Percentiles rank a stretch among this genome's conserved stretches.
phyloP scores from a whole-genome alignment of 2,113 vertebrate species.

The Oryzias javanicus region DNA sequence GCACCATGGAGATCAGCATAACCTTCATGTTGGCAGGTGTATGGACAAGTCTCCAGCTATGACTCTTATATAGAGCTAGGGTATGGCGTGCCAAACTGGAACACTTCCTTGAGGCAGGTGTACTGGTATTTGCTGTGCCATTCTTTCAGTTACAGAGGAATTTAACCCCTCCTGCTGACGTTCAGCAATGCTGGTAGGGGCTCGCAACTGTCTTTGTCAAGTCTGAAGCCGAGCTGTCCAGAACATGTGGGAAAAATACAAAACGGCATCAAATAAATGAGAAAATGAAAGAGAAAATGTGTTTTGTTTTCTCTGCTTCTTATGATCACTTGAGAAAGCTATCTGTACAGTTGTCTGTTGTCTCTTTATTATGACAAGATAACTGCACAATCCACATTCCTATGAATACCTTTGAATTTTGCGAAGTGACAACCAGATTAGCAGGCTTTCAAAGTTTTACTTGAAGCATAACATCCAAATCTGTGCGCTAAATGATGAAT shows the following conservation, averaged over 20 bases:
- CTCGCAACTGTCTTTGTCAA: background rate
- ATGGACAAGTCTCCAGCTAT: background rate
- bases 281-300: too few relatives aligned
- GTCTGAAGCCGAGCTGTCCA: background rate
- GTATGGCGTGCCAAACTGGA: conserved; percentile 3
- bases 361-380: too few relatives aligned
- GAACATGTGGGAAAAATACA: background rate
- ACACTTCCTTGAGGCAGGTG: conserved; percentile 25
- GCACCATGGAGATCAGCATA: conserved; percentile 41
- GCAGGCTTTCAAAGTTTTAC: too few relatives aligned
- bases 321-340: too few relatives aligned
- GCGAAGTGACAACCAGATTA: too few relatives aligned
- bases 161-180: background rate
- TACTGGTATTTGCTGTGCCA: conserved; percentile 8
- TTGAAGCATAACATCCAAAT: too few relatives aligned
- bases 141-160: background rate
- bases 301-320: too few relatives aligned
- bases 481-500: too few relatives aligned
- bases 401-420: too few relatives aligned
- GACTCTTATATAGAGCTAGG: conserved; percentile 28
- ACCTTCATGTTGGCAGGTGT: conserved; percentile 65
- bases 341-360: too few relatives aligned
- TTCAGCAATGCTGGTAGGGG: background rate
- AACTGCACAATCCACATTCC: too few relatives aligned
- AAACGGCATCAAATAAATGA: too few relatives aligned